Base-by-base conservation (phyloP, 2,113 vertebrate genomes). In the Holacanthus passer region DNA sequence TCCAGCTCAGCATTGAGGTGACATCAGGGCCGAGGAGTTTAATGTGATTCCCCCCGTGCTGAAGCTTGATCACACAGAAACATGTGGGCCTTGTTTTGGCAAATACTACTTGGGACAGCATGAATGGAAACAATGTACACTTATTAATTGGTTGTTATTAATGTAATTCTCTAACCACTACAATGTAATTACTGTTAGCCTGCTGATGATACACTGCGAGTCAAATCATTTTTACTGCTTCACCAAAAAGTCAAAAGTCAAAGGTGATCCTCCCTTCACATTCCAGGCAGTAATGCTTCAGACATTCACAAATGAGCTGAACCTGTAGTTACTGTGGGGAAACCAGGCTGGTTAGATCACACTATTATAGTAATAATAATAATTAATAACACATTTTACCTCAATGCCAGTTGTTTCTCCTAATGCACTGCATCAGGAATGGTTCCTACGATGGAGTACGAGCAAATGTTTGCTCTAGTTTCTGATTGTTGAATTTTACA, bases 161-260 rank as follows among this genome's bases (percentile, higher is more conserved):
- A 68, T 45, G 0, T 35, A 11, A 35, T 71, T 86, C 2, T 78
- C 20, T 72, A 84, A 88, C 82, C 77, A 89, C 87, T 88, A 72
- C 7, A 31, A 47, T 37, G 35, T 48, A 65, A 43, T 72, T 55
- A 47, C 17, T 24, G 48, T 75, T 3, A n/a, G 43, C 11, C n/a
- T 77, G 45, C 24, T 74, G 29, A 80, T 39, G 37, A 77, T 32
- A 32, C 52, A 67, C 41, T 69, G 12, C 17, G 50, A 22, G 31
- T 52, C 41, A 56, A 32, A 76, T 12, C 19, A 59, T 29, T 13
- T 45, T 1, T 32, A 37, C 32, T 14, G 2, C 12, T 27, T 55
- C 11, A 43, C 7, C 8, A 20, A 50, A 60, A 43, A n/a, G n/a
- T n/a, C 43, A 52, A 14, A 43, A 17, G 58, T 53, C 2, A 4